Evolutionary conservation across 2,113 vertebrate species (phyloP), one percentile per base, ranked within the genome.

Genomic region (Serinus canaria): DNA sequence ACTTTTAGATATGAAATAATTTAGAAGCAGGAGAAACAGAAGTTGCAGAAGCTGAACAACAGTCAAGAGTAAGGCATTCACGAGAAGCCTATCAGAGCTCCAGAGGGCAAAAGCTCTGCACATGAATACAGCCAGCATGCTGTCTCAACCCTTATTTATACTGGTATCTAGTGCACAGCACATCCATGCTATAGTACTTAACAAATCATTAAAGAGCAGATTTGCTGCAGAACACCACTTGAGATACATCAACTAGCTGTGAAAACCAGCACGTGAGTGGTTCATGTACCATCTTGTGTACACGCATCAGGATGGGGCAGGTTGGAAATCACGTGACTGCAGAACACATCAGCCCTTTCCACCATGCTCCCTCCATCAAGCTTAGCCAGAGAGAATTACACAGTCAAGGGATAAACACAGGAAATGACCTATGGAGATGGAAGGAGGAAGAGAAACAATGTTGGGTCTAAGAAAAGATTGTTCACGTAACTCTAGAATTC

Each of bases 341-440:
- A 41, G 53, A 76, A 72, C 46, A 78, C 33, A 17, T 6, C 4
- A 46, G 55, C 15, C 64, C 17, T 28, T 21, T 9, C 2, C 9
- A 6, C 50, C 47, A 52, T 0, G 0, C 10, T 62, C 46, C 24
- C 47, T 9, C 2, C 9, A 6, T 46, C 47, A 52, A 0, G 22
- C 63, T 78, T 11, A n/a, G 25, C 46, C 83, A 56, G 23, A 1
- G 3, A 47, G 35, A 94, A 72, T 46, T 16, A 28, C 0, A 9
- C 1, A 64, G 28, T 15, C 43, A 28, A 62, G 28, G 68, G 24
- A 62, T 74, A 68, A 50, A 52, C 56, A 68, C 24, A 41, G 25
- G 44, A 89, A 91, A 76, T 27, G 33, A 67, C 27, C 83, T 68
- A 7, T 7, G 28, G 76, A 70, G 27, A 49, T 7, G 30, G 43